Conservation (phyloP, 2,888 invertebrate species). For the Drosophila aldrichi region DNA sequence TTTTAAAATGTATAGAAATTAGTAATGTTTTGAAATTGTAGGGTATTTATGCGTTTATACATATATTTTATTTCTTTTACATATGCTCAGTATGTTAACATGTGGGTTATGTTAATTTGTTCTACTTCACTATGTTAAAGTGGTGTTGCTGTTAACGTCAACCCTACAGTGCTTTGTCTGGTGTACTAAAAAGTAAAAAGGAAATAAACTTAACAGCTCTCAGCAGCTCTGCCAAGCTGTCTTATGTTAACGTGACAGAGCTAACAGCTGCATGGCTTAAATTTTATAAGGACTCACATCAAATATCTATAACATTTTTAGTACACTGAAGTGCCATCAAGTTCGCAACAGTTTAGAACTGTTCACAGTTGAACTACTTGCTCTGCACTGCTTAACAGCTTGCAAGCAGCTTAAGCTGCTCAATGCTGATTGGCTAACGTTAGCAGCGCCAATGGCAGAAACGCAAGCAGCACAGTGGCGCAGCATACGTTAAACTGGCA, state of each 20-base stretch:
- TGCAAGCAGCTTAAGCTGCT: constrained; percentile 36
- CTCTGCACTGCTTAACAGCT: constrained; percentile 14
- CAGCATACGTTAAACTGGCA: neutral
- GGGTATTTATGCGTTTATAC: neutral
- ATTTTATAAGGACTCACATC: neutral
- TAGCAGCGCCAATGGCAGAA: constrained; percentile 18
- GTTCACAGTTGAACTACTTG: constrained; percentile 27
- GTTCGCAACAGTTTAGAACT: neutral
- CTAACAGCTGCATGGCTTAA: neutral
- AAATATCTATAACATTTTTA: neutral
- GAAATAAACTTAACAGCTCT: neutral
- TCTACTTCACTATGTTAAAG: neutral
- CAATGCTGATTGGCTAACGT: constrained; percentile 34
- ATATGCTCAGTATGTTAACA: too few relatives aligned
- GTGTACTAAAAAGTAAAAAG: neutral
- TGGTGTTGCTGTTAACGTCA: too few relatives aligned
- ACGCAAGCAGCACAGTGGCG: constrained; percentile 36
- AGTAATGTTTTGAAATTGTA: neutral
- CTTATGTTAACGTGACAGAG: neutral
- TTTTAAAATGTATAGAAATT: neutral
- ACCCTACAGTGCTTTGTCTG: neutral
- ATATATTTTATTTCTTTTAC: neutral
- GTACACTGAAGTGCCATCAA: neutral
- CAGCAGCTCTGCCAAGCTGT: neutral
- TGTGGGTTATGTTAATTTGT: too few relatives aligned